Percentiles rank a stretch among this genome's conserved stretches.
Evolutionary conservation across 2,888 invertebrate species (phyloP).

Genomic region (Xestia rhomboidea): DNA sequence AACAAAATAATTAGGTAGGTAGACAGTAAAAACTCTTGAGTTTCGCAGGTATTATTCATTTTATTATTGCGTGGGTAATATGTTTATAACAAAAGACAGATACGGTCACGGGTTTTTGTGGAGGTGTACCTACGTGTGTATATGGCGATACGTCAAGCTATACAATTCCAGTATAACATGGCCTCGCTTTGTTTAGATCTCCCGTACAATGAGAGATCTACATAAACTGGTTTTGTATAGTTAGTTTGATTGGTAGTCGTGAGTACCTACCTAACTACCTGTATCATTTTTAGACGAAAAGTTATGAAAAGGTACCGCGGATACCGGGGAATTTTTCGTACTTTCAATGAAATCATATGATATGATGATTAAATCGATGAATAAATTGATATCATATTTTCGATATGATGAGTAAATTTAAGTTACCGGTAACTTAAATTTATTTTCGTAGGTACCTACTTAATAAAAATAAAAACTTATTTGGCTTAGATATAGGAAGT

Average conservation of each 20-base stretch:
- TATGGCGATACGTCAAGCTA: too few relatives aligned
- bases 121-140: too few relatives aligned
- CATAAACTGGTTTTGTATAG: too few relatives aligned
- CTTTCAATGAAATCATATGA: neutral
- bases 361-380: too few relatives aligned
- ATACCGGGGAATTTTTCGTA: neutral
- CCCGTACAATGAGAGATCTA: too few relatives aligned
- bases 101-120: neutral
- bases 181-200: too few relatives aligned
- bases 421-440: neutral
- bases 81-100: neutral
- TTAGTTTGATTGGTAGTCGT: too few relatives aligned
- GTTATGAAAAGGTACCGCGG: neutral
- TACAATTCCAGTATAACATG: too few relatives aligned
- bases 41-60: neutral
- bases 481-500: neutral
- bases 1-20: neutral
- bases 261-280: neutral
- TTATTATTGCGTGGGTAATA: neutral
- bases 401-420: too few relatives aligned
- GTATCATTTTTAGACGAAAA: neutral
- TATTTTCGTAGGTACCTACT: neutral
- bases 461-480: slow-evolving; percentile 12
- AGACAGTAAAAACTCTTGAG: neutral
- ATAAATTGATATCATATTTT: too few relatives aligned